These are phyloP conservation scores for Gasteruption jaculator DNA, from an alignment of 2,888 invertebrate genomes.

Conservation along the genomic window DNA sequence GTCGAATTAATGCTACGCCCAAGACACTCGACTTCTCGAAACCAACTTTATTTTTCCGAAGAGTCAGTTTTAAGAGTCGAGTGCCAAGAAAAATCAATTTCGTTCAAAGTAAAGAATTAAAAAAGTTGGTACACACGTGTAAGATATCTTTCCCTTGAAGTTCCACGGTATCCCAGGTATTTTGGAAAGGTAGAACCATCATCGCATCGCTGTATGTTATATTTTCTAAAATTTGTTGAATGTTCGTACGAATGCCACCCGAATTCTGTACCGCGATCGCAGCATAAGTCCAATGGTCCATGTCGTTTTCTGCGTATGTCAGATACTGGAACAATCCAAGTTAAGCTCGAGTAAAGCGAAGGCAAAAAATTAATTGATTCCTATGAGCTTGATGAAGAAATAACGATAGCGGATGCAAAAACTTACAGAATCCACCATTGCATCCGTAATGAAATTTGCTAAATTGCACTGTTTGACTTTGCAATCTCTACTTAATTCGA, in stretches of 20 bases:
- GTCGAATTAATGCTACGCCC: too few relatives aligned
- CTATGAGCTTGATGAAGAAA: too few relatives aligned
- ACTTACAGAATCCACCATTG: constrained; percentile 64
- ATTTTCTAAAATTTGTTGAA: constrained; percentile 49
- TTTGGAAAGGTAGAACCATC: constrained; percentile 72
- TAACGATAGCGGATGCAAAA: too few relatives aligned
- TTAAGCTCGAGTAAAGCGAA: too few relatives aligned
- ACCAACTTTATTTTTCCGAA: too few relatives aligned
- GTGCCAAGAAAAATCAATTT: too few relatives aligned
- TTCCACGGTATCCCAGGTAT: constrained; percentile 67
- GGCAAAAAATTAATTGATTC: too few relatives aligned
- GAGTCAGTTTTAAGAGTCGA: too few relatives aligned
- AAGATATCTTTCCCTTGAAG: constrained; percentile 62
- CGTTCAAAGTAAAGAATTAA: too few relatives aligned
- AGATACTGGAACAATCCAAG: constrained; percentile 49
- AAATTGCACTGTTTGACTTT: constrained; percentile 66
- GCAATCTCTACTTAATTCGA: constrained; percentile 59
- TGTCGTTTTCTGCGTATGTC: constrained; percentile 50
- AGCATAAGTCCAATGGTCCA: constrained; percentile 61
- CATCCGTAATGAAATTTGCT: constrained; percentile 70
- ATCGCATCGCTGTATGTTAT: constrained; percentile 68
- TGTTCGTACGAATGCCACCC: constrained; percentile 68
- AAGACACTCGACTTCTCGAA: too few relatives aligned
- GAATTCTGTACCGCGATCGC: constrained; percentile 65
- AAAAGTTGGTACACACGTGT: constrained; percentile 40